Base-by-base conservation (phyloP, 2,888 invertebrate genomes). In the Morpho achilles region DNA sequence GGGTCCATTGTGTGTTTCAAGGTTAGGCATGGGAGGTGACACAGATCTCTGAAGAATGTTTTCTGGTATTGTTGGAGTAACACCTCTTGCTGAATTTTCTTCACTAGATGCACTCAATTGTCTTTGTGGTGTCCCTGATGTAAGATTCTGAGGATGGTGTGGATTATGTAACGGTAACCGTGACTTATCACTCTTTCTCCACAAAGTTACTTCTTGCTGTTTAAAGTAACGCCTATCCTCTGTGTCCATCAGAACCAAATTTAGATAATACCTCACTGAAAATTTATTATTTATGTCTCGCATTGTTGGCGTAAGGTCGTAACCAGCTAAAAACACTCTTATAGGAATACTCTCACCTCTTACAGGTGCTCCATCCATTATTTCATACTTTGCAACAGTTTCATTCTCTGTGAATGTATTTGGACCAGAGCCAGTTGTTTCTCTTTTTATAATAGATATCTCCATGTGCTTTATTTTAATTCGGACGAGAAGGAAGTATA, bases 381-480 rank as follows among this genome's bases (percentile, higher is more conserved):
- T 99, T 92, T 99, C 99, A 87, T 99, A 99, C 85, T 99, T 99
- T 57, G 99, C 99, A 80, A 99, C 98, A 39, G 99, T 99, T 82
- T 99, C 99, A 86, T 98, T 99, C 84, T 99, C 99, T 71, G 97
- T 98, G 81, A 98, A 99, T 51, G 96, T 96, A 81, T 99, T 99
- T 55, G 98, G 98, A 59, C 98, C 98, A 75, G 96, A 94, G 61
- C 98, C 98, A 44, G 99, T 99, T 6, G 97, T 98, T 92, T 99
- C 99, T 70, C 98, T 92, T 84, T 99, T 99, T 63, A 99, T 98
- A 70, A 99, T 99, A 40, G 99, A 99, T 76, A 99, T 98, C 91
- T 99, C 99, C 99, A 99, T 99, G 80, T 99, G 98, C 90, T 99
- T 99, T 66, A 99, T 99, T 92, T 99, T 99, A 82, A 99, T 99